Conservation (phyloP, 2,888 invertebrate genomes). For the Corbicula japonica region DNA sequence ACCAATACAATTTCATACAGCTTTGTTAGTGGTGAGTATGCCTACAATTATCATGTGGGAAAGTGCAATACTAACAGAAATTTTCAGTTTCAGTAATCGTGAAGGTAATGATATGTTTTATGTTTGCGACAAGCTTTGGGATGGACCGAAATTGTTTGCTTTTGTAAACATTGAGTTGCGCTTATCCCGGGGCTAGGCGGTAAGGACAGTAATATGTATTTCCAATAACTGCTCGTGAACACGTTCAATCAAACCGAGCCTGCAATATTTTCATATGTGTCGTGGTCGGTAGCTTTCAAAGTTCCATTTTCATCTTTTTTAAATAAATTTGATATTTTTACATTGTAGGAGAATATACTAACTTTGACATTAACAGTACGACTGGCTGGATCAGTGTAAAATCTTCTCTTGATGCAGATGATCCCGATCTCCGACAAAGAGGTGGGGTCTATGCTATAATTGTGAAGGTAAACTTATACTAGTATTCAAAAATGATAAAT, state of each 20-base stretch:
- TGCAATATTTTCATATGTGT: not conserved
- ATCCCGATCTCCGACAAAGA: conserved; percentile 70
- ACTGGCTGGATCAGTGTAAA: conserved; percentile 79
- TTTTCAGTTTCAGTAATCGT: not conserved
- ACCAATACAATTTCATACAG: conserved; percentile 79
- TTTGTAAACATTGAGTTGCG: not conserved
- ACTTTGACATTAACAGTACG: conserved; percentile 72
- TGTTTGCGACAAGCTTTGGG: not conserved
- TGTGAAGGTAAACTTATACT: conserved; percentile 81
- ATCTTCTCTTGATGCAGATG: conserved; percentile 74
- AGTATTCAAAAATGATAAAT: no score
- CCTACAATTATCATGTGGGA: not conserved
- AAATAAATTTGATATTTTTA: not conserved
- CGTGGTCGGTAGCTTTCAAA: not conserved
- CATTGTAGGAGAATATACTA: conserved; percentile 71
- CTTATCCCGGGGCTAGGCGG: not conserved
- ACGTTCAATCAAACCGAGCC: not conserved
- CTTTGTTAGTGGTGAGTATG: conserved; percentile 76
- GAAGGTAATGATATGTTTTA: not conserved
- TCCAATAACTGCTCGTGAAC: not conserved
- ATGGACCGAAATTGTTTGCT: not conserved
- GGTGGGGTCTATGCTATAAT: conserved; percentile 80
- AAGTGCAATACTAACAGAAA: not conserved
- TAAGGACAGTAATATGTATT: not conserved
- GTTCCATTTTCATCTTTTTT: not conserved